Base-by-base conservation (phyloP, 2,113 vertebrate species). In the Burhinus oedicnemus region DNA sequence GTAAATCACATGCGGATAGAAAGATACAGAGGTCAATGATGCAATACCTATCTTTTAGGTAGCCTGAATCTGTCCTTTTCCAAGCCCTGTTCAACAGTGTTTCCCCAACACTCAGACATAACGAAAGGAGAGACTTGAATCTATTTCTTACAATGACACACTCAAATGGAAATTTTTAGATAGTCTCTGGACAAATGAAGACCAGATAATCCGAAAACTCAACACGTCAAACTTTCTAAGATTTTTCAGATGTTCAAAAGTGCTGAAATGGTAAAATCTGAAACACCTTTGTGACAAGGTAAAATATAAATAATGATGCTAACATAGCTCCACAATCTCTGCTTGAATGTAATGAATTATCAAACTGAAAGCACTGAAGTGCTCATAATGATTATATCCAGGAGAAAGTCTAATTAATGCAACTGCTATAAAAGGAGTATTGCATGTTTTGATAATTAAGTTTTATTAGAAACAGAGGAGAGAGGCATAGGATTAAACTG, bases 361-460 rank as follows among this genome's bases (percentile, higher is more conserved):
- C 62, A 64, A 19, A 89, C 30, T 74, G 40, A 92, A 81, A 84
- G 55, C 69, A 74, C 11, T 62, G 19, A 93, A 72, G 52, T 55
- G 64, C 60, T 89, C 84, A 68, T 52, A 72, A 69, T 75, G 2
- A 88, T 75, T 86, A 75, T 14, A 65, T 62, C 44, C 54, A 52
- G 34, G 23, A 79, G 49, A 45, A 91, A 81, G 42, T 44, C 65
- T 91, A 94, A 95, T 95, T 93, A 96, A 90, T 65, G 60, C 44
- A 88, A 68, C 36, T 74, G 17, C 44, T 91, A 22, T 29, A 45
- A 95, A 87, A 64, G n/a, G 12, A 72, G 11, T 21, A 83, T 42
- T 71, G 36, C 65, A 64, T 93, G 38, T 90, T 75, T 79, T 68
- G 26, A 29, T 77, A 94, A 94, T 44, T 91, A 89, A 89, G n/a